Base-by-base conservation (phyloP, 2,113 vertebrate genomes). In the Damaliscus lunatus region DNA sequence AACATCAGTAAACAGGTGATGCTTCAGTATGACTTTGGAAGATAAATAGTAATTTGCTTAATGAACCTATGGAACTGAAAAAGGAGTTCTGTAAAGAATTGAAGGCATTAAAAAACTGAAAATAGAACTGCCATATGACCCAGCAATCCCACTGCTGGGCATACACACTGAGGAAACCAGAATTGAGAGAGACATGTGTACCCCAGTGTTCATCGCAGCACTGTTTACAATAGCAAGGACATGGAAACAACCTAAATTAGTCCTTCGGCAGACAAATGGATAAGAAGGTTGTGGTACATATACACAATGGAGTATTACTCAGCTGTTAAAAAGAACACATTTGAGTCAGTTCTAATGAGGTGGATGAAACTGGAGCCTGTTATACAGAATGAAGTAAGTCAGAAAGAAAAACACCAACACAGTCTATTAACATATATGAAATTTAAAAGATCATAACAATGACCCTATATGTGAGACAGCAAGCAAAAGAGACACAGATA, bases 31-130 rank as follows among this genome's bases (percentile, higher is more conserved):
- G 16, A 84, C 11, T 90, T 59, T 77, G 10, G 10, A 85, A 40
- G 48, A 53, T 87, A 77, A 92, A 90, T 86, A 62, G 36, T 88
- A 71, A 29, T 94, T 94, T 96, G 59, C 33, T 95, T 94, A 31
- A 88, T 90, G 82, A 86, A 62, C 17, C 7, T 9, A 23, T 77
- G 36, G 67, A 95, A 77, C 67, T 81, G 84, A 67, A 74, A 60
- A 88, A 81, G 17, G 52, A 40, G n/a, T 92, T 96, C 40, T 50
- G 48, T 90, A 64, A 78, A 92, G 23, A 15, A 78, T 23, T 83
- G 46, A 96, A 94, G 71, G 31, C 52, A 82, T 31, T 67, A 21
- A 67, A 67, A 67, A 67, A 36, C 64, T 67, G 64, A 67, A 36
- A 67, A 10, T 5, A 67, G 8, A 67, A 67, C 64, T 67, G 64